Conservation (phyloP, 2,797 vertebrate genomes). For the Myotis vivesi region DNA sequence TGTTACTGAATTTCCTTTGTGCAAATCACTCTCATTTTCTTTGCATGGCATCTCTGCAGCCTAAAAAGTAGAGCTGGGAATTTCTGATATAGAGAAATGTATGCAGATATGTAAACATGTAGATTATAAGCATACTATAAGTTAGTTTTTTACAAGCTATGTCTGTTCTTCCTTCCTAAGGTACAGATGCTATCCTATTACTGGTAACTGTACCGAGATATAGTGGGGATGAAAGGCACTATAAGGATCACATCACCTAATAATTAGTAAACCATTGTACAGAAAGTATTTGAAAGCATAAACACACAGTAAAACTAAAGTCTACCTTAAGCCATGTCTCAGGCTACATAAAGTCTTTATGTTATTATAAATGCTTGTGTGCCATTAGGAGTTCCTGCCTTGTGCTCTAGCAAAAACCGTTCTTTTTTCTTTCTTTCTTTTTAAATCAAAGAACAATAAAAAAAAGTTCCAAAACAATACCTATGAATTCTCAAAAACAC, state of each 20-base stretch:
- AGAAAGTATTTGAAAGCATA: background rate
- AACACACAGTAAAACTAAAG: slow-evolving; percentile 20
- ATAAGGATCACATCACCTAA: background rate
- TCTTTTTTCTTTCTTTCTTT: slow-evolving; percentile 62
- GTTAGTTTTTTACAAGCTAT: background rate
- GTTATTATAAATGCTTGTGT: slow-evolving; percentile 81
- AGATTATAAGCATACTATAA: background rate
- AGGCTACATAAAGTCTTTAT: slow-evolving; percentile 71
- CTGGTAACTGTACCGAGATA: background rate
- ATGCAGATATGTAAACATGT: background rate
- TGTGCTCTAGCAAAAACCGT: slow-evolving; percentile 73
- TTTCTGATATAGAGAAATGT: background rate
- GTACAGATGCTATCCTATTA: background rate
- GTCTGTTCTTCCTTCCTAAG: background rate
- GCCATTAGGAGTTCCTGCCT: slow-evolving; percentile 73
- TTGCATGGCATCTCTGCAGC: background rate
- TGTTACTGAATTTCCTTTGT: background rate
- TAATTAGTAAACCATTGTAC: background rate
- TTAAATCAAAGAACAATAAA: slow-evolving; percentile 76
- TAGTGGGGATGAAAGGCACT: background rate
- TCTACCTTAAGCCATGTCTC: slow-evolving; percentile 57
- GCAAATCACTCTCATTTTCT: slow-evolving; percentile 1
- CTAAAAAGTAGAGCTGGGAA: background rate
- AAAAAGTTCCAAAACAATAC: slow-evolving; percentile 81
- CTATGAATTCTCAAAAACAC: slow-evolving; percentile 75